Base-by-base conservation (phyloP, 2,888 invertebrate species). In the Cheilosia variabilis region DNA sequence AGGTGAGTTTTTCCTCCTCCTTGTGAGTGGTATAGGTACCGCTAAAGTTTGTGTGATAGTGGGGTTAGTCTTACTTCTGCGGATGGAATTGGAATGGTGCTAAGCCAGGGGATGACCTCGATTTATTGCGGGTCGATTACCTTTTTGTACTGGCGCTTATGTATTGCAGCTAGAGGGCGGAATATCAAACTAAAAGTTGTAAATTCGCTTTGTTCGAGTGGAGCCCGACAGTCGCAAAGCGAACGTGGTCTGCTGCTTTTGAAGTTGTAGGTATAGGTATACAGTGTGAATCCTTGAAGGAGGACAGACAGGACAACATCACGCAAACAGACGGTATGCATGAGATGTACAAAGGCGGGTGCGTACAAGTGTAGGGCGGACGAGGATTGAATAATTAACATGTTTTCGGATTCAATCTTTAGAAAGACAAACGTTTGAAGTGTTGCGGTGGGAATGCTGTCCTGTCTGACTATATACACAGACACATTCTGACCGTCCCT, bases 1-100 rank as follows among this genome's bases (percentile, higher is more conserved):
- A 91, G 91, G 90, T 92, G 91, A 89, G 87, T 76, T 79, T 19
- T 19, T 27, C 19, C 17, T 37, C 53, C 34, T 43, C n/a, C 53
- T 45, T 37, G 22, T 31, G 27, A 19, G 41, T 13, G 19, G 31
- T 41, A n/a, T n/a, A 52, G 27, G 6, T 27, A 27, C 17, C 4
- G 19, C 13, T 53, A 24, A 27, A 27, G 37, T 55, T 19, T 31
- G 15, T 47, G 43, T 41, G n/a, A 3, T 27, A 27, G 22, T 31
- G 17, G 73, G 52, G 63, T 58, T 69, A 65, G 65, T 63, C 53
- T 63, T 69, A 80, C 53, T 71, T 69, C 65, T 69, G 22, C 43
- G 69, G 15, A 19, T 62, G 76, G 58, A 73, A 63, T 71, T 62
- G 76, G 63, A 73, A 68, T 75, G 80, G 80, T 75, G 80, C 65